These are phyloP conservation scores for Actenoides lindsayi DNA, from an alignment of 2,113 vertebrate species.

Conservation along the genomic window DNA sequence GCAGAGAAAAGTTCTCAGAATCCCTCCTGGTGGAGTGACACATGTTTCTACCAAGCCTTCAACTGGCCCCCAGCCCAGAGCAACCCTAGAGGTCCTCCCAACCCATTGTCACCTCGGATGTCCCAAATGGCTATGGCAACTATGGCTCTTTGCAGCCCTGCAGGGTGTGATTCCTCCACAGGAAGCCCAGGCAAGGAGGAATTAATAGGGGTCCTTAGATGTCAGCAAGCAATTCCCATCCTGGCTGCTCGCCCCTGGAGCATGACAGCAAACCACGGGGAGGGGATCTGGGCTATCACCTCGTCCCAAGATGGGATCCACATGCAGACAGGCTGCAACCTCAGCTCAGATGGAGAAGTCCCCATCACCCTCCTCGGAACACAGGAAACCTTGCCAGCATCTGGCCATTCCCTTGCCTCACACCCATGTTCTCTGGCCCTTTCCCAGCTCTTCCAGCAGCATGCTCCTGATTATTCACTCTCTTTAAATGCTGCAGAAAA, in stretches of 20 bases:
- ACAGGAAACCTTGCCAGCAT: neutral
- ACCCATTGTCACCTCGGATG: neutral
- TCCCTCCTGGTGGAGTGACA: neutral
- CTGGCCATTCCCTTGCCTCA: neutral
- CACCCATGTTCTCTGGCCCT: neutral
- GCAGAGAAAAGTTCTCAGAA: neutral
- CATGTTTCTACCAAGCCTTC: neutral
- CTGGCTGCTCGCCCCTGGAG: neutral
- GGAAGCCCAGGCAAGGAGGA: neutral
- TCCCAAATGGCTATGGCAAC: neutral
- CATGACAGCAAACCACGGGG: neutral
- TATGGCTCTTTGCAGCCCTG: neutral
- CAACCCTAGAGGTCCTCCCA: neutral
- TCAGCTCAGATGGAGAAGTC: neutral
- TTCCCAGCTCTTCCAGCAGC: conserved; percentile 27
- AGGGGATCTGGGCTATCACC: neutral
- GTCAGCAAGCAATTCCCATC: neutral
- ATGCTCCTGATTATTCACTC: conserved; percentile 17
- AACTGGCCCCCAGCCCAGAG: neutral
- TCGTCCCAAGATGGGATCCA: neutral
- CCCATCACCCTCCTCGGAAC: neutral
- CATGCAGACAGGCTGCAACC: neutral
- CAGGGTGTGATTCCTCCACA: neutral
- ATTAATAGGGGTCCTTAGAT: neutral
- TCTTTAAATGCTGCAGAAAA: conserved; percentile 25